Conservation (phyloP, 53 echinoderm and acorn worm species). For the Zoroaster sp. region DNA sequence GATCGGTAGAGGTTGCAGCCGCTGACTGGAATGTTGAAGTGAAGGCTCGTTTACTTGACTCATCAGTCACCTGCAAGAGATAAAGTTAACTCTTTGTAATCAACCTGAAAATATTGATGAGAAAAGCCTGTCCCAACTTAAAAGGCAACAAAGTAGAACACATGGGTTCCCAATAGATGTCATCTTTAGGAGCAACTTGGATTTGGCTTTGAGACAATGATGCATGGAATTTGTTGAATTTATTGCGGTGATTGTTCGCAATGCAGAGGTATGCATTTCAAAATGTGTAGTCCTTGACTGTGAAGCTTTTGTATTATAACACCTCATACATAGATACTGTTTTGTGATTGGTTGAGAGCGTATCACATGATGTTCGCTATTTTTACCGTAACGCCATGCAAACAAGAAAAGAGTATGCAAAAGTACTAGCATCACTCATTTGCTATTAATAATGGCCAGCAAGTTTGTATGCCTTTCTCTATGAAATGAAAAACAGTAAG, state of each 20-base stretch:
- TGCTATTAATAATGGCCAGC: too few species aligned
- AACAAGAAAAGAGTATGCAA: too few species aligned
- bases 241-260: too few species aligned
- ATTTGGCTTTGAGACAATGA: neutral
- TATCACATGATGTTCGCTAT: too few species aligned
- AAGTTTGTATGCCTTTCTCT: too few species aligned
- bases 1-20: conserved; percentile 33
- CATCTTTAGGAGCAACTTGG: neutral
- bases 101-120: neutral
- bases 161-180: neutral
- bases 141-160: neutral
- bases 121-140: neutral
- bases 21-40: conserved; percentile 62
- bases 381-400: too few species aligned
- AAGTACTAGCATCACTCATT: too few species aligned
- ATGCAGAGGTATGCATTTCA: too few species aligned
- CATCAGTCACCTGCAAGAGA: conserved; percentile 44
- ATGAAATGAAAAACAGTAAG: neutral
- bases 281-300: too few species aligned
- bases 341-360: too few species aligned
- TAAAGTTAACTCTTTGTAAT: neutral
- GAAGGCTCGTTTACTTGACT: conserved; percentile 58
- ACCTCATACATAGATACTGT: too few species aligned
- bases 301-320: too few species aligned
- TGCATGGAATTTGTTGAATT: neutral